Evolutionary conservation across 1,140 invertebrate genomes (phyloP), one percentile per base, ranked within the genome.

Genomic region (Drosophila gunungcola): DNA sequence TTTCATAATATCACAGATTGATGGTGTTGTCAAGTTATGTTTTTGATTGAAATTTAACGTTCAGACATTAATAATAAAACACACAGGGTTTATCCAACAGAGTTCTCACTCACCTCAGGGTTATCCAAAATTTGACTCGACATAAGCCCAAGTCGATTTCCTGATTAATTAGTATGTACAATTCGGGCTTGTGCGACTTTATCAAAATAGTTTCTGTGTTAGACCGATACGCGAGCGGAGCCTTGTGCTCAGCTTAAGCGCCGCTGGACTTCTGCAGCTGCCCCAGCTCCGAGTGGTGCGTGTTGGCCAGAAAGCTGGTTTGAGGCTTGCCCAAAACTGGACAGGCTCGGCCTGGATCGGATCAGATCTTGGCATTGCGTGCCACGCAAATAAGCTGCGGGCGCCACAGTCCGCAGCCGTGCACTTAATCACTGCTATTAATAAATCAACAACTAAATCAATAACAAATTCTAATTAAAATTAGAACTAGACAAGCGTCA

Each of bases 401-500:
- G 83, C 83, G 81, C 62, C 81, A 62, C 41, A 52, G 48, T 36
- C 34, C 11, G 10, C n/a, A 64, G 55, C 61, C 64, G 45, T 56
- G 45, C 68, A 63, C 58, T 75, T 75, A 78, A 78, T 78, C 73
- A 67, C 56, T 48, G 55, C 43, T 82, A 88, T 81, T 89, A 80
- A 89, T 88, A 89, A 88, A 88, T 89, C 84, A 89, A 83, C 58
- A 78, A 63, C 56, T 55, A 77, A 69, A 77, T 77, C 73, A 83
- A 72, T 72, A 72, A 56, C 67, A 13, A 75, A 78, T 65, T 73
- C 64, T 43, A 72, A 72, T 65, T 70, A 60, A 45, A 76, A 72
- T 58, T 75, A 45, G 45, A 77, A 69, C 68, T 39, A 57, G 53
- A 74, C 61, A 75, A 60, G 64, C 67, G 57, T 54, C 72, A 65